Base-by-base conservation (phyloP, 2,797 vertebrate species). In the Coregonus ussuriensis region DNA sequence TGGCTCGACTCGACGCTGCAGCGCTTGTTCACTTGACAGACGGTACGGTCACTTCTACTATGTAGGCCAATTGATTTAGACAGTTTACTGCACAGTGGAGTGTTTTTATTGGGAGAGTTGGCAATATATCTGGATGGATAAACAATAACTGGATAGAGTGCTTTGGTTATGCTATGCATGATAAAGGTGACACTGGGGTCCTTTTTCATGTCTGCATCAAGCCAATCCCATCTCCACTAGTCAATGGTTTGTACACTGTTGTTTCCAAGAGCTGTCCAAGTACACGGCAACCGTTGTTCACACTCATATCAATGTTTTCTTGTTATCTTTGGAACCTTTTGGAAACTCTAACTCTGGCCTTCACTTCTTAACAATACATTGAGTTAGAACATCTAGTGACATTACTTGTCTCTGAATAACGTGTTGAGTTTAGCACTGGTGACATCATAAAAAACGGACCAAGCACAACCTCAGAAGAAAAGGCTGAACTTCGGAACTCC, bases 371-470 rank as follows among this genome's bases (percentile, higher is more conserved):
- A 78, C 76, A 4, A 59, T 4, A 25, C 59, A 52, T 54, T 86
- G 89, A 92, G 88, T 83, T 76, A 88, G 77, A 90, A 68, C 90
- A 89, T 82, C 75, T 6, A 82, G 81, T 85, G 89, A 89, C 85
- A 88, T 62, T 25, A 41, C 37, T 5, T 75, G 74, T 63, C 54
- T 71, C 72, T 13, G 72, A 81, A 72, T 69, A 73, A 80, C 35
- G 80, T 81, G 83, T 88, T 82, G 72, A 63, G 82, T 78, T 85
- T 86, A 83, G 74, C 83, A 37, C 62, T 6, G 18, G 15, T 65
- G 59, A 68, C 70, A 41, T 87, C 76, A 67, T 29, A 76, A 82
- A 84, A 33, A 78, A 86, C 77, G 81, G 76, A 82, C 88, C 79
- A 72, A 81, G 63, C 82, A 86, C 78, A 86, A 78, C 66, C 51